phyloP scores from a whole-genome alignment of 2,797 vertebrate species.

The Poeciliopsis presidionis region DNA sequence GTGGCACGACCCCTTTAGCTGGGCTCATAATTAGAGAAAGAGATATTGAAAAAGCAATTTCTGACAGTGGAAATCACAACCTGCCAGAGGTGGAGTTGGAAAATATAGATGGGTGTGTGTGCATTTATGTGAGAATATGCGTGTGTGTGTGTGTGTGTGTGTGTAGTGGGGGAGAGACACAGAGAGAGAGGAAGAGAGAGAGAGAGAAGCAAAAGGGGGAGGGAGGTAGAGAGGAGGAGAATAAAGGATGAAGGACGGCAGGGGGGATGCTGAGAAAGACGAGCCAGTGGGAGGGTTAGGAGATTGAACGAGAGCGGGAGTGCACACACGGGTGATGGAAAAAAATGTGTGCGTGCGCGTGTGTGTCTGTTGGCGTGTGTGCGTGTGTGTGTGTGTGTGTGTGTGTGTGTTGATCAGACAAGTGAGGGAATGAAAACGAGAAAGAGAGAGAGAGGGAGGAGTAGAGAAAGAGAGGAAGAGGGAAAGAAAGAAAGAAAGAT shows the following conservation, averaged over 20 bases:
- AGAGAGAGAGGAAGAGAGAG: slow-evolving; percentile 3
- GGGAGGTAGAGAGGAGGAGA: slow-evolving; percentile 50
- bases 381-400: slow-evolving; percentile 34
- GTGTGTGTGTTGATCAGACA: slow-evolving; percentile 56
- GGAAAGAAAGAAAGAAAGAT: slow-evolving; percentile 67
- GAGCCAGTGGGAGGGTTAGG: slow-evolving; percentile 72
- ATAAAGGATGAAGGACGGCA: slow-evolving; percentile 78
- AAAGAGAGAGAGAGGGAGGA: slow-evolving; percentile 49
- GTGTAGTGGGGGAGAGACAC: slow-evolving; percentile 17
- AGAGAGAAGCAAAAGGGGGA: slow-evolving; percentile 19
- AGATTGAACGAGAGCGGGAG: slow-evolving; percentile 73
- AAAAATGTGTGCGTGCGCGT: slow-evolving; percentile 25
- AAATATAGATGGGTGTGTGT: slow-evolving; percentile 74
- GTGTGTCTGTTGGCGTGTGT: not conserved
- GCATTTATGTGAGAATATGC: slow-evolving; percentile 37
- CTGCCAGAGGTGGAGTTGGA: slow-evolving; percentile 83
- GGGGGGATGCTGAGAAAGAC: slow-evolving; percentile 79
- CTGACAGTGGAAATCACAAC: slow-evolving; percentile 85
- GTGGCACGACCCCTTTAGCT: slow-evolving; percentile 82
- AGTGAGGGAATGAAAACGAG: slow-evolving; percentile 70
- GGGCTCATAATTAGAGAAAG: slow-evolving; percentile 85
- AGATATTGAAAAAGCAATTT: slow-evolving; percentile 88
- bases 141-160: slow-evolving; percentile 48
- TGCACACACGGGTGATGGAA: slow-evolving; percentile 69
- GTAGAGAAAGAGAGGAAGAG: slow-evolving; percentile 33